Percentiles rank a stretch among this genome's conserved stretches.
Conservation (phyloP, 2,113 vertebrate species). For the Rana temporaria region DNA sequence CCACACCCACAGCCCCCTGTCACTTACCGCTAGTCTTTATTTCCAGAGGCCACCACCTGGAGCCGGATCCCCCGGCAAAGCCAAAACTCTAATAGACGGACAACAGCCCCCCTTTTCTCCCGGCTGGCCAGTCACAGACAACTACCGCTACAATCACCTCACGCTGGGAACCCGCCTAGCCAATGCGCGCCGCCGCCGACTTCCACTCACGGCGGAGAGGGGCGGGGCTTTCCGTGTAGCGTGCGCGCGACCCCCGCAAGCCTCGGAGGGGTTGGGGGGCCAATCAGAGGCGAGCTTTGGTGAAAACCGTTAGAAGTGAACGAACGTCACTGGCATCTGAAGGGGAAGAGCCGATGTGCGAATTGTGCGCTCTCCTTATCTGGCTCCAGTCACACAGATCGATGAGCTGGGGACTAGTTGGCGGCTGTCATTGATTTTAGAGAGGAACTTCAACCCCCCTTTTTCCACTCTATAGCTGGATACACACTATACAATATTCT, state of each 20-base stretch:
- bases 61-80: slow-evolving; percentile 51
- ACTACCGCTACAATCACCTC: slow-evolving; percentile 9
- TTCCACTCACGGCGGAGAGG: neutral
- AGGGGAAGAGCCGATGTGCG: no score
- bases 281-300: neutral
- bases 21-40: slow-evolving; percentile 17
- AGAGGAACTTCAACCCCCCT: no score
- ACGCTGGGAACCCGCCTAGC: slow-evolving; percentile 37
- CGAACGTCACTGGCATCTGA: neutral
- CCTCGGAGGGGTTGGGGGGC: neutral
- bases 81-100: neutral
- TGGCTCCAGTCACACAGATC: no score
- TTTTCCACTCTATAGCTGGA: no score
- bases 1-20: neutral
- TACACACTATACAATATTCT: no score
- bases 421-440: no score
- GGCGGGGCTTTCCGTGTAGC: neutral
- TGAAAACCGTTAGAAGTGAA: slow-evolving; percentile 22
- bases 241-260: slow-evolving; percentile 3
- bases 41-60: slow-evolving; percentile 12
- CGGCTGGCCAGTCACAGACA: neutral
- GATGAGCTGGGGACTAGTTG: no score
- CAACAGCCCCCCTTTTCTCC: neutral
- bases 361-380: no score
- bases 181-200: slow-evolving; percentile 29